phyloP scores from a whole-genome alignment of 2,888 invertebrate genomes.

The Barypeithes pellucidus region DNA sequence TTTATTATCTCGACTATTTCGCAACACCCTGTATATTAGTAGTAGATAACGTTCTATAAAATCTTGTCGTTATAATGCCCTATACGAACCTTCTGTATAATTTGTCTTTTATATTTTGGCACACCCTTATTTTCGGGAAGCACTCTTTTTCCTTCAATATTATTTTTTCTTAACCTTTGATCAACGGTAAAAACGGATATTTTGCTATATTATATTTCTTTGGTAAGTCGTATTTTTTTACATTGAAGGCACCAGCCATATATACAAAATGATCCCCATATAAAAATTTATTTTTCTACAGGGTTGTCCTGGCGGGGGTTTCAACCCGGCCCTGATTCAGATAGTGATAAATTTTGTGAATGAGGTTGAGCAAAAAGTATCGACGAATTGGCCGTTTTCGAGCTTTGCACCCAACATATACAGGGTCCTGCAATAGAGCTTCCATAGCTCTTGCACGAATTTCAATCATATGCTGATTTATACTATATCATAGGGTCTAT shows the following conservation, averaged over 20 bases:
- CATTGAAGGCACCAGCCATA: conserved; percentile 31
- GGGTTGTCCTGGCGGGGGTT: too few species aligned
- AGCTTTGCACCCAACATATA: too few species aligned
- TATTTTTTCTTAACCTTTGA: conserved; percentile 1
- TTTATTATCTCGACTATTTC: neutral
- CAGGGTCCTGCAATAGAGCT: too few species aligned
- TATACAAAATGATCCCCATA: conserved; percentile 13
- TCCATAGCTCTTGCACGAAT: too few species aligned
- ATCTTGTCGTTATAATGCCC: conserved; percentile 24
- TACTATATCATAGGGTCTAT: too few species aligned
- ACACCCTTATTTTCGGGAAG: conserved; percentile 29
- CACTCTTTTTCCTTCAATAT: conserved; percentile 26
- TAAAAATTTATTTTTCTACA: too few species aligned
- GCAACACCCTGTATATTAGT: conserved; percentile 18
- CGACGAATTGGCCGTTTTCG: too few species aligned
- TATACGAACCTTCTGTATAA: conserved; percentile 21
- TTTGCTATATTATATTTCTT: conserved; percentile 21
- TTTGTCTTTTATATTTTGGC: conserved; percentile 34
- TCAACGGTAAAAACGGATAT: neutral
- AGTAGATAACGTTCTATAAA: conserved; percentile 32
- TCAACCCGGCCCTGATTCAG: too few species aligned
- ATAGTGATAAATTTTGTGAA: too few species aligned
- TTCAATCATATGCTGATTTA: too few species aligned
- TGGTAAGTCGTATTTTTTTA: conserved; percentile 36
- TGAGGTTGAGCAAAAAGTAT: too few species aligned